Evolutionary conservation across 2,888 invertebrate genomes (phyloP).

Genomic region (Phymatocera aterrima): DNA sequence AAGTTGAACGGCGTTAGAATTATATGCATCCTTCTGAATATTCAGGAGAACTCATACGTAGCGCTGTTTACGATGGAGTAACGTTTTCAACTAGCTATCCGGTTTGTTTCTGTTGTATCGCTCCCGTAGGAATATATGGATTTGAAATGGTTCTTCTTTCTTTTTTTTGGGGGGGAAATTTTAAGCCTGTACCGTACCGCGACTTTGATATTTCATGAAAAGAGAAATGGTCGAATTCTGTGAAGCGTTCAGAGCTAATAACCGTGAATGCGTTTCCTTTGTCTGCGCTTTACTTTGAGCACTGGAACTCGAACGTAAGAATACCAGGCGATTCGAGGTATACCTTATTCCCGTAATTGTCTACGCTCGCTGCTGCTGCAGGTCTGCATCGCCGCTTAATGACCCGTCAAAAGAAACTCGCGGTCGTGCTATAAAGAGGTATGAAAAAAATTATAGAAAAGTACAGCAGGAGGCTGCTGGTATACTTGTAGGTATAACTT

Average conservation of each 20-base stretch:
- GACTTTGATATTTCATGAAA: slow-evolving; percentile 7
- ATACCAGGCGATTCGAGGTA: slow-evolving; percentile 28
- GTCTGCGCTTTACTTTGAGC: slow-evolving; percentile 21
- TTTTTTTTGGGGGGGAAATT: neutral
- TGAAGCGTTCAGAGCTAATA: slow-evolving; percentile 39
- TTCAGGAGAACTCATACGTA: too few species aligned
- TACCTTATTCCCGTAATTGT: slow-evolving; percentile 38
- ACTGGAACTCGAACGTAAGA: slow-evolving; percentile 25
- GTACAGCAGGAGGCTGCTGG: neutral
- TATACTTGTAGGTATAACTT: neutral
- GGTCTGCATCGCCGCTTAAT: slow-evolving; percentile 38
- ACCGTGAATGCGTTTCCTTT: slow-evolving; percentile 39
- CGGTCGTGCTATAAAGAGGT: neutral
- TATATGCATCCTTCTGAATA: too few species aligned
- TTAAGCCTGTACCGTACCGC: neutral
- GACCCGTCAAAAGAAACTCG: slow-evolving; percentile 31
- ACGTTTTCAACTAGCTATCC: too few species aligned
- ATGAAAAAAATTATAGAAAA: neutral
- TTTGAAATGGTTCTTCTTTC: neutral
- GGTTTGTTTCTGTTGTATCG: neutral
- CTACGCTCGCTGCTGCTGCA: slow-evolving; percentile 18
- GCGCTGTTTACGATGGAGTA: too few species aligned
- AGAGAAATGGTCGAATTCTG: slow-evolving; percentile 16
- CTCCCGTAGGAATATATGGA: neutral
- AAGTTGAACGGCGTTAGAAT: too few species aligned